phyloP scores from a whole-genome alignment of 2,888 invertebrate genomes.

The Stenodera caucasica region DNA sequence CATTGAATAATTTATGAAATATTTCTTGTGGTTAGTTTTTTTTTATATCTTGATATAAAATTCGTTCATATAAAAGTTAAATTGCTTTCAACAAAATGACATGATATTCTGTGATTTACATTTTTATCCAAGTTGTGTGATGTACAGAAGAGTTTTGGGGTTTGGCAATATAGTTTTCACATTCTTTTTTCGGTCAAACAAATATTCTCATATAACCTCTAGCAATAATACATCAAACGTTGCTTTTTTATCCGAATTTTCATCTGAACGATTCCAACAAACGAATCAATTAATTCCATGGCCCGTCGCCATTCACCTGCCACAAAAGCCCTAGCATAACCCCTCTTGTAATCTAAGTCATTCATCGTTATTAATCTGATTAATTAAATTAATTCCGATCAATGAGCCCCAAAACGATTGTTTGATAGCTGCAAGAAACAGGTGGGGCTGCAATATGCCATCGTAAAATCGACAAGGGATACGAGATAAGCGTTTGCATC shows the following conservation, averaged over 20 bases:
- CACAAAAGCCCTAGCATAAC: neutral
- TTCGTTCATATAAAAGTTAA: conserved; percentile 33
- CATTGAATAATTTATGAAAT: conserved; percentile 19
- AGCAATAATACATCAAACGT: neutral
- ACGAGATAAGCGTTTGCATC: conserved; percentile 20
- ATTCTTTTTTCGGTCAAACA: neutral
- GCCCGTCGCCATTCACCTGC: neutral
- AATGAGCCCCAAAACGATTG: conserved; percentile 31
- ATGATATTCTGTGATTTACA: conserved; percentile 35
- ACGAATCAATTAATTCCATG: neutral
- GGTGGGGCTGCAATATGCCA: conserved; percentile 23
- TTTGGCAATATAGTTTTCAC: conserved; percentile 21
- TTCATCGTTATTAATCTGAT: conserved; percentile 38
- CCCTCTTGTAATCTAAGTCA: neutral
- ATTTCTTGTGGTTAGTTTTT: conserved; percentile 14
- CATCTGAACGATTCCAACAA: neutral
- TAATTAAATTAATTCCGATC: conserved; percentile 45
- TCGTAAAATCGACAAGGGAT: neutral
- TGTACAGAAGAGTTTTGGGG: conserved; percentile 31
- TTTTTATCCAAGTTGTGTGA: conserved; percentile 28
- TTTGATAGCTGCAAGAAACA: conserved; percentile 28
- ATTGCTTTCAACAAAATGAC: conserved; percentile 34
- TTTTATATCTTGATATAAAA: conserved; percentile 31
- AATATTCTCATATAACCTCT: neutral
- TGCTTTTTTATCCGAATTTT: neutral